Base-by-base conservation (phyloP, 2,888 invertebrate genomes). In the Calameuta pallipes region DNA sequence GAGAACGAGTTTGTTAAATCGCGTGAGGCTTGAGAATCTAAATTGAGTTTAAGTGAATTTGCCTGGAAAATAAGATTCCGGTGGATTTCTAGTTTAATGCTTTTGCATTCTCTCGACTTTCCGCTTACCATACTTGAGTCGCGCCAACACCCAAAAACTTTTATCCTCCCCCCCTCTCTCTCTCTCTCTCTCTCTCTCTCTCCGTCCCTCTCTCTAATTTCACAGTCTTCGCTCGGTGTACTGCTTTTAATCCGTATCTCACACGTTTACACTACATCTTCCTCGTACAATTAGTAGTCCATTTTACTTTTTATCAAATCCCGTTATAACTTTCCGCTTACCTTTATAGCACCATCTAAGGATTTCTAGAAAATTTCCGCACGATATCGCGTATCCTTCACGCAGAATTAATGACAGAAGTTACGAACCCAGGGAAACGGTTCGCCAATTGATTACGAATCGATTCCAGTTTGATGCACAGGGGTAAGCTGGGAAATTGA, bases 1-100 rank as follows among this genome's bases (percentile, higher is more conserved):
- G 41, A 1, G 23, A 56, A 23, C 4, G 23, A 56, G 41, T 56
- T 56, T 23, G 41, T 56, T 56, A 56, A 56, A 56, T 56, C 23
- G 41, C 41, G 41, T 23, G 41, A 56, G 41, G 23, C 41, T 56
- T 9, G 41, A 23, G 75, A 13, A 23, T 36, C 71, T 41, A 78
- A 75, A 75, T 78, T 73, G 78, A 75, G 56, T 78, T 75, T 75
- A 35, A 36, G 78, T 75, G 78, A 78, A 78, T 78, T 41, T 78
- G 73, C 71, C 56, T 75, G 78, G 73, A 78, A 78, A 78, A 75
- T 78, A 75, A 75, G 75, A 56, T 56, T 56, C 23, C 41, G 41
- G 6, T 9, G 41, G 41, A 23, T 56, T 23, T 56, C 41, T 56
- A 56, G 41, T 56, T 56, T 56, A 56, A 56, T 56, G 41, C 41